Percentiles rank a stretch among this genome's conserved stretches.
Evolutionary conservation across 1,140 invertebrate species (phyloP).

Genomic region (Microplitis mediator): DNA sequence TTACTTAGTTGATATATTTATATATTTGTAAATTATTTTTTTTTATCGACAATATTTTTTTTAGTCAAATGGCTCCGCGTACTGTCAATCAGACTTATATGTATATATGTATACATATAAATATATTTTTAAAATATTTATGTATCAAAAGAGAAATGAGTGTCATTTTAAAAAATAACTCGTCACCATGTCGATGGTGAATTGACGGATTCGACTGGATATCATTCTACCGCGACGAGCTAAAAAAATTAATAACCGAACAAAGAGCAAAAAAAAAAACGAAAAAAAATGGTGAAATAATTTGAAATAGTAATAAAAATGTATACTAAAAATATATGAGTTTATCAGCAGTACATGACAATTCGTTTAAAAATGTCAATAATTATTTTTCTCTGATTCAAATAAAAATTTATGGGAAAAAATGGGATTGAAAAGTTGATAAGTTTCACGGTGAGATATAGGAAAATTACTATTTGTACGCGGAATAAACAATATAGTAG

Average conservation of each 20-base stretch:
- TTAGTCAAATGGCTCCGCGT: background rate
- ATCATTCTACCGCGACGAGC: background rate
- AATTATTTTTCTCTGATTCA: no score
- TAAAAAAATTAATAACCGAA: slow-evolving; percentile 5
- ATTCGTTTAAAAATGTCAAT: no score
- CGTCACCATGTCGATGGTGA: background rate
- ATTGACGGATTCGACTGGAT: slow-evolving; percentile 4
- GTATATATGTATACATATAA: background rate
- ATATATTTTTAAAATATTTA: background rate
- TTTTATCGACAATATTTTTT: background rate
- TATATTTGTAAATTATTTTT: no score
- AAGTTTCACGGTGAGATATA: no score
- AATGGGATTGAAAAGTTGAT: no score
- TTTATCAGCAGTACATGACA: no score
- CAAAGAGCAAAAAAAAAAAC: background rate
- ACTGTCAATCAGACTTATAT: background rate
- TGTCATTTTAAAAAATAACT: slow-evolving; percentile 10
- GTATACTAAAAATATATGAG: background rate
- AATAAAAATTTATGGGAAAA: no score
- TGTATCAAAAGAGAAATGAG: background rate
- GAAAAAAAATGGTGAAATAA: background rate
- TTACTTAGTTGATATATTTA: no score
- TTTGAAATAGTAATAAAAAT: background rate
- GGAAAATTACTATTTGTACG: no score
- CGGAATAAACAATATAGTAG: no score